phyloP scores from a whole-genome alignment of 2,797 vertebrate genomes.

The Halcyon chelicuti region DNA sequence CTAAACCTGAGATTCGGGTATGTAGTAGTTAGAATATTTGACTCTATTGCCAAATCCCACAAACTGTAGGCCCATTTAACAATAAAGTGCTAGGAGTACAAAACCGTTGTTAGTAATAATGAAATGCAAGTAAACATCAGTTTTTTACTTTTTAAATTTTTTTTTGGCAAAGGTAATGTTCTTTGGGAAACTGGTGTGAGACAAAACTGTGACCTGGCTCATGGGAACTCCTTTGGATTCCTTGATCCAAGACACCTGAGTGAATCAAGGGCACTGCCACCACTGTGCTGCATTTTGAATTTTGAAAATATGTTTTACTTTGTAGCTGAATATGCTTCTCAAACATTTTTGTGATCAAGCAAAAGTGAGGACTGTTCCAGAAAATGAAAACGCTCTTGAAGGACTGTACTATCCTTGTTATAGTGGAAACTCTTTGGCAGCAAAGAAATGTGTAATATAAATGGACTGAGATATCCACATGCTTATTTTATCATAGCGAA shows the following conservation, averaged over 20 bases:
- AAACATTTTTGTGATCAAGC: accelerated
- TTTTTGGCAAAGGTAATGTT: neutral
- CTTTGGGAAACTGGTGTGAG: neutral
- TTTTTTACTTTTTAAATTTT: neutral
- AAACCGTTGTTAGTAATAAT: neutral
- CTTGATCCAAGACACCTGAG: accelerated
- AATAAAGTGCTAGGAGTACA: neutral
- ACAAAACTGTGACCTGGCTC: neutral
- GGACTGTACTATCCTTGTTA: neutral
- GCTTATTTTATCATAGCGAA: neutral
- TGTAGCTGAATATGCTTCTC: neutral
- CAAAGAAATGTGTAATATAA: neutral
- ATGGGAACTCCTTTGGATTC: neutral
- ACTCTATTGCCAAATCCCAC: neutral
- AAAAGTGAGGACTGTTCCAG: neutral
- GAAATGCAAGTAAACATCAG: neutral
- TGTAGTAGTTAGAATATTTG: neutral
- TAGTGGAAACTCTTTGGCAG: neutral
- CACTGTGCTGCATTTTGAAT: neutral
- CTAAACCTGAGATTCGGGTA: neutral
- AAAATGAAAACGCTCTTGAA: neutral
- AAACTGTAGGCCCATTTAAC: neutral
- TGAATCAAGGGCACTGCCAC: neutral
- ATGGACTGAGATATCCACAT: neutral
- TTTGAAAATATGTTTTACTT: neutral